Base-by-base conservation (phyloP, 2,888 invertebrate species). In the Rhagium mordax region DNA sequence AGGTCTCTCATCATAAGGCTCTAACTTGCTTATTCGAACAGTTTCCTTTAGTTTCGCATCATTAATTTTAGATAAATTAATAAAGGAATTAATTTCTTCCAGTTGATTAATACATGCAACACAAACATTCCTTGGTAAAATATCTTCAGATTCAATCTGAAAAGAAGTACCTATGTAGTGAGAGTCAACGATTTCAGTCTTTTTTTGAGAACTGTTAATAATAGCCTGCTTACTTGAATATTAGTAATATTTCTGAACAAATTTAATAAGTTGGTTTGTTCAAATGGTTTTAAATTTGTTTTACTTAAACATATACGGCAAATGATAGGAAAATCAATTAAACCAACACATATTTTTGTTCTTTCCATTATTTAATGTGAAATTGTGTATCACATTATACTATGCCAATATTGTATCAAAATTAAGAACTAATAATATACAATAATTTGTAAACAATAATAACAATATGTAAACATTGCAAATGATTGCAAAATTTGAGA, bases 61-160 rank as follows among this genome's bases (percentile, higher is more conserved):
- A 62, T 57, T 78, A 24, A 55, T 20, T 73, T 76, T 72, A 64
- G 74, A 48, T 60, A 55, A 16, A 18, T 49, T 55, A 20, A 74
- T 73, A 71, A 78, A 78, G 7, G 41, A 33, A 18, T 67, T 67
- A 51, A 76, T 71, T 10, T 72, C 70, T 62, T 72, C 55, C 41
- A 76, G 18, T 24, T 68, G 73, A 61, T 47, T 6, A 4, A 73
- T 41, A 51, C 78, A 78, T 16, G 24, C 18, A 6, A 18, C 13
- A 59, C 78, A 78, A 15, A 74, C 51, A 73, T 78, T 74, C 66
- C 41, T 67, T 48, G 78, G 78, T 41, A 78, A 70, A 59, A 68
- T 70, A 49, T 73, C 74, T 61, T 76, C 65, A 16, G 60, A 51
- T 21, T 75, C 64, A 33, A 78, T 69, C 75, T 76, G 59, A 33